Base-by-base conservation (phyloP, 2,797 vertebrate genomes). In the Enteromius fasciolatus region DNA sequence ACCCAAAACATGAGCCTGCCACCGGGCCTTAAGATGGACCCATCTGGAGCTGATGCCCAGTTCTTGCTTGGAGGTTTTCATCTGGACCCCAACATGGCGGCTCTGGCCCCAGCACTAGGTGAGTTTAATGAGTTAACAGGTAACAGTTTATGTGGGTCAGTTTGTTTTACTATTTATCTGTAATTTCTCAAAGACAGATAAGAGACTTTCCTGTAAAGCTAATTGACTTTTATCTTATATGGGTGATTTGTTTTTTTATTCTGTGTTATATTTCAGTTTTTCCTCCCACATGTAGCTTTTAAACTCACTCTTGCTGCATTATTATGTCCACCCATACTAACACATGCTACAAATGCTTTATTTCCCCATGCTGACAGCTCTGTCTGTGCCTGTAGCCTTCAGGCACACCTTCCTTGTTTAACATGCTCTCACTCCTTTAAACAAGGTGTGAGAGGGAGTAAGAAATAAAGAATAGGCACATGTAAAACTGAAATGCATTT, bases 1-100 rank as follows among this genome's bases (percentile, higher is more conserved):
- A 96, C 97, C 0, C 98, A 99, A 94, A 99, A 98, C 90, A 96
- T 98, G 96, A 96, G 93, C 93, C 96, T 99, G 81, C 97, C 97
- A 85, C 96, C 94, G 86, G 87, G 98, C 90, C 93, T 96, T 83
- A 99, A 98, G 95, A 95, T 98, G 90, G 98, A 99, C 90, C 95
- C 93, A 83, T 70, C 95, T 1, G 93, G 95, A 83, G 93, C 98
- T 0, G 98, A 99, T 2, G 90, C 97, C 33, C 98, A 96, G 92
- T 98, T 97, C 91, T 91, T 98, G 93, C 96, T 99, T 94, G 95
- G 98, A 10, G 96, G 97, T 54, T 99, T 98, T 92, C 97, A 97
- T 90, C 92, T 98, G 11, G 98, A 99, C 88, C 96, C 98, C 44
- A 90, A 94, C 74, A 95, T 98, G 95, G 95, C 97, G 0, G 94